phyloP scores from a whole-genome alignment of 2,888 invertebrate genomes.

The Odontomyia ornata region DNA sequence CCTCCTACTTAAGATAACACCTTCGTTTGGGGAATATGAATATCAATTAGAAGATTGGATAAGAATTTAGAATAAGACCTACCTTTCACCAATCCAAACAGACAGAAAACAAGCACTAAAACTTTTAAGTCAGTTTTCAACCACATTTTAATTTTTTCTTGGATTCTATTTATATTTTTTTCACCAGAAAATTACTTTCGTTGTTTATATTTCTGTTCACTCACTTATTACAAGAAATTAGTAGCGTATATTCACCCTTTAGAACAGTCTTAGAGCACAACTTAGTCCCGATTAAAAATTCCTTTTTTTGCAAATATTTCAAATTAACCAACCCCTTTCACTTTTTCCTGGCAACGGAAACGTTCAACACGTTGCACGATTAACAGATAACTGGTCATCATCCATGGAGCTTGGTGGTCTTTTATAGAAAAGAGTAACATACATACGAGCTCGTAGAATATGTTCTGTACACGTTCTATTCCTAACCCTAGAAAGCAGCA shows the following conservation, averaged over 20 bases:
- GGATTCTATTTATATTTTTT: not conserved
- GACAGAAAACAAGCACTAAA: conserved; percentile 30
- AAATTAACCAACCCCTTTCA: not conserved
- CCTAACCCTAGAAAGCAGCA: conserved; percentile 35
- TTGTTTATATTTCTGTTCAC: too few species aligned
- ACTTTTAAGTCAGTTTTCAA: conserved; percentile 38
- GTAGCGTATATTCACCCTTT: not conserved
- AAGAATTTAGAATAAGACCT: not conserved
- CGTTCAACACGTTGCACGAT: conserved; percentile 41
- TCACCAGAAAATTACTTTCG: not conserved
- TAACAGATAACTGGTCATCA: conserved; percentile 44
- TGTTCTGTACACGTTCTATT: not conserved
- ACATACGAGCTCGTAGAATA: not conserved
- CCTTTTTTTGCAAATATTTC: too few species aligned
- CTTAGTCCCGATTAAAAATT: not conserved
- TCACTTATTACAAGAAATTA: too few species aligned
- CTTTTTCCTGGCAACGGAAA: not conserved
- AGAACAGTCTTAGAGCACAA: not conserved
- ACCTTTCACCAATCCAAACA: conserved; percentile 40
- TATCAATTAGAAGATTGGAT: too few species aligned
- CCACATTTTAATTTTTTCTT: conserved; percentile 24
- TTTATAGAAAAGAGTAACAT: conserved; percentile 34
- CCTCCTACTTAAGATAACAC: too few species aligned
- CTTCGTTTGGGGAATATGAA: too few species aligned
- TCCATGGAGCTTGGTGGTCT: conserved; percentile 35